phyloP scores from a whole-genome alignment of 2,888 invertebrate species.

The Resseliella maxima region DNA sequence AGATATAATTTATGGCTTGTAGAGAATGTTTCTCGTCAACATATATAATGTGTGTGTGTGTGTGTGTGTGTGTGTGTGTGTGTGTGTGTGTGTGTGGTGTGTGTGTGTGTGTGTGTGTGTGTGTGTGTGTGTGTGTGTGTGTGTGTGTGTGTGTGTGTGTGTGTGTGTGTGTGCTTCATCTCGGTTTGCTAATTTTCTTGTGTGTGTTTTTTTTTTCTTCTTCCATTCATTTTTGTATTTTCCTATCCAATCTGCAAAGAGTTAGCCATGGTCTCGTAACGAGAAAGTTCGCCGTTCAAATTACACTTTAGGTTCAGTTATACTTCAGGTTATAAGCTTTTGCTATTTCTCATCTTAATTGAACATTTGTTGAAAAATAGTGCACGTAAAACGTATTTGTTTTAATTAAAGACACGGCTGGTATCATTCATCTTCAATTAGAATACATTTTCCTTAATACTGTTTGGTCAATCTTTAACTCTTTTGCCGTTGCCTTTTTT shows the following conservation, averaged over 20 bases:
- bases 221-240: not conserved
- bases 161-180: no score
- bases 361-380: not conserved
- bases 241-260: no score
- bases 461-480: not conserved
- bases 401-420: conserved; percentile 31
- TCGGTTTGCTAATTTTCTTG: conserved; percentile 26
- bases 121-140: no score
- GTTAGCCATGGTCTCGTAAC: no score
- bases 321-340: no score
- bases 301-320: no score
- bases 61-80: no score
- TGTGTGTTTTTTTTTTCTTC: not conserved
- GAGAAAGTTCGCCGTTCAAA: no score
- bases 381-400: conserved; percentile 8
- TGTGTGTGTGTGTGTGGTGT: no score
- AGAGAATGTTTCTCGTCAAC: conserved; percentile 46
- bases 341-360: not conserved
- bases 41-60: no score
- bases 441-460: not conserved
- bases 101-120: no score
- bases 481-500: not conserved
- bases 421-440: conserved; percentile 44
- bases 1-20: conserved; percentile 41
- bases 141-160: no score